Evolutionary conservation across 2,888 invertebrate species (phyloP), one percentile per base, ranked within the genome.

Genomic region (Sinelater perroti): DNA sequence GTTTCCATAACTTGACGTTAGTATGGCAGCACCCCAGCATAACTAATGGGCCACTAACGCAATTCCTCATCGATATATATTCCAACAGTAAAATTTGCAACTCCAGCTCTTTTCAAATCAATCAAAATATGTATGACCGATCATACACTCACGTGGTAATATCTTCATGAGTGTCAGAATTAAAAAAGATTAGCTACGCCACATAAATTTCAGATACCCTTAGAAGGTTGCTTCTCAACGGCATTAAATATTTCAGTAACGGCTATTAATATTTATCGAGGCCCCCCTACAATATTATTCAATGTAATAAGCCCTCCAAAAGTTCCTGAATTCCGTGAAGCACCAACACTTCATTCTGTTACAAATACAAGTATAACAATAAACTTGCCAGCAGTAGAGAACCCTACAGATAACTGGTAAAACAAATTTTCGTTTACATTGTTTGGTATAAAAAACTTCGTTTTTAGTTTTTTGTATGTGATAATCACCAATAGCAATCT

Each of bases 11-110:
- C 42, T 51, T 74, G 36, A 51, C 50, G n/a, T 8, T 73, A n/a
- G 53, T 52, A 14, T 73, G 72, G 73, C 61, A 60, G 26, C 74
- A 74, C 66, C 75, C 74, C 2, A 67, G 61, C 18, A 35, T 47
- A 13, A 56, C 46, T 8, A 60, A 60, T 35, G 60, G 60, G 0
- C 51, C 52, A 3, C n/a, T 60, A 30, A 52, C 40, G 1, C 26
- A 28, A 20, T 60, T 60, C 47, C 1, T n/a, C 3, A 13, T 60
- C 11, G 30, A 10, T 28, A 28, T 56, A 11, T 8, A 6, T 13
- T 10, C 44, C n/a, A 14, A 44, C 8, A 10, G 7, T 8, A 14
- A 6, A 4, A 17, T 44, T 7, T 59, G 53, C 17, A 18, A n/a
- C n/a, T n/a, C n/a, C n/a, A n/a, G n/a, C n/a, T n/a, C n/a, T n/a